These are phyloP conservation scores for Chaetops frenatus DNA, from an alignment of 2,113 vertebrate species.

Conservation along the genomic window DNA sequence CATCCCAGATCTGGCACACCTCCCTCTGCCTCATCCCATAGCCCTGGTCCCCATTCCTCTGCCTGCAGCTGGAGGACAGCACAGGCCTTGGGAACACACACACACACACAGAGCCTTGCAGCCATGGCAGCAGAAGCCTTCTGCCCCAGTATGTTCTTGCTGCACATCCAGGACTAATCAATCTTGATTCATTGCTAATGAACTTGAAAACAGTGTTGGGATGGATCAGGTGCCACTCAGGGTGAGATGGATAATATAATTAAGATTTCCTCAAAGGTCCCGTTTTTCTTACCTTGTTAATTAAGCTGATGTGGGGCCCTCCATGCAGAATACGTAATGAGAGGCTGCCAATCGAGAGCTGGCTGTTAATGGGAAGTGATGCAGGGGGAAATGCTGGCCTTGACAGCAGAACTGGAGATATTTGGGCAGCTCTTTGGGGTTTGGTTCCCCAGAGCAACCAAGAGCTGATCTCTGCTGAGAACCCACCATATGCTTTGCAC, in stretches of 20 bases:
- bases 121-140: neutral
- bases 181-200: constrained; percentile 52
- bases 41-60: neutral
- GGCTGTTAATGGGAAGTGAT: neutral
- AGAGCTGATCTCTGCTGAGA: neutral
- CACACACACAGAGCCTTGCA: fast-evolving
- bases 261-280: constrained; percentile 55
- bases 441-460: neutral
- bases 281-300: constrained; percentile 61
- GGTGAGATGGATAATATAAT: constrained; percentile 63
- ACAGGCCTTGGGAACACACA: neutral
- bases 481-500: neutral
- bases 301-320: constrained; percentile 40
- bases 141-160: neutral
- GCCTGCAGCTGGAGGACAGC: neutral
- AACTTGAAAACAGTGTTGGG: constrained; percentile 33
- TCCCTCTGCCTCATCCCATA: neutral
- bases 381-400: neutral
- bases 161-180: neutral
- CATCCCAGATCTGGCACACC: neutral
- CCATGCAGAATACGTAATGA: constrained; percentile 21
- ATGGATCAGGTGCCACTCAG: constrained; percentile 57
- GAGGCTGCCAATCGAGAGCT: neutral
- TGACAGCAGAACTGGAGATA: neutral
- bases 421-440: neutral